A percentile compares a stretch with the other conserved stretches of the same genome.
Conservation (phyloP, 2,888 invertebrate species). For the Microctonus hyperodae region DNA sequence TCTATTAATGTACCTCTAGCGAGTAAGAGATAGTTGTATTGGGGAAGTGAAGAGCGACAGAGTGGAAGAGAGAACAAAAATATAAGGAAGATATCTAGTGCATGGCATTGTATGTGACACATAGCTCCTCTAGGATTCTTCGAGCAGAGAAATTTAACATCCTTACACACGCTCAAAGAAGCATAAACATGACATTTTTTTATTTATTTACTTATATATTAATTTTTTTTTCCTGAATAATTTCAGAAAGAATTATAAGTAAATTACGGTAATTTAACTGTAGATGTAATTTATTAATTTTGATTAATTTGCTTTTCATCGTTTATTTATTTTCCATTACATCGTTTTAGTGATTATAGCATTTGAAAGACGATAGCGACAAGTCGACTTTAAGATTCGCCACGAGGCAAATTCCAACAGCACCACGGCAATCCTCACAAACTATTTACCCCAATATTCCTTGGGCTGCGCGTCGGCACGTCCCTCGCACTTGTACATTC, state of each 20-base stretch:
- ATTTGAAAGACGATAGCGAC: slow-evolving; percentile 2
- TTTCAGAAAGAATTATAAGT: no score
- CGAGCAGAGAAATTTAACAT: slow-evolving; percentile 29
- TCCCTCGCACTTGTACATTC: slow-evolving; percentile 24
- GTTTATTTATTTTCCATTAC: not conserved
- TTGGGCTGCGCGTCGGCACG: slow-evolving; percentile 15
- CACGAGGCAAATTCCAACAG: slow-evolving; percentile 17
- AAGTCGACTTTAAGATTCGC: slow-evolving; percentile 15
- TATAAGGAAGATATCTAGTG: slow-evolving; percentile 18
- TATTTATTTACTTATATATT: no score
- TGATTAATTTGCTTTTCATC: not conserved
- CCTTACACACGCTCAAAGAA: slow-evolving; percentile 28
- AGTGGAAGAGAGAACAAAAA: not conserved
- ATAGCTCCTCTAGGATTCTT: slow-evolving; percentile 17
- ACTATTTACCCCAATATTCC: slow-evolving; percentile 29
- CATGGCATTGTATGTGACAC: slow-evolving; percentile 26
- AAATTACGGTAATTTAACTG: no score
- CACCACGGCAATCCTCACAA: slow-evolving; percentile 24
- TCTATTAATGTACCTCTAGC: slow-evolving; percentile 17
- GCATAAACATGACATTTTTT: no score
- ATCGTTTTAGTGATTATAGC: not conserved
- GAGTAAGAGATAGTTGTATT: not conserved
- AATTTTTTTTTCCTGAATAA: no score
- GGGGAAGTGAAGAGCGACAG: not conserved
- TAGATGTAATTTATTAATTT: not conserved